Percentiles rank a stretch among this genome's conserved stretches.
Evolutionary conservation across 1,140 invertebrate species (phyloP).

Genomic region (Oryzaephilus surinamensis): DNA sequence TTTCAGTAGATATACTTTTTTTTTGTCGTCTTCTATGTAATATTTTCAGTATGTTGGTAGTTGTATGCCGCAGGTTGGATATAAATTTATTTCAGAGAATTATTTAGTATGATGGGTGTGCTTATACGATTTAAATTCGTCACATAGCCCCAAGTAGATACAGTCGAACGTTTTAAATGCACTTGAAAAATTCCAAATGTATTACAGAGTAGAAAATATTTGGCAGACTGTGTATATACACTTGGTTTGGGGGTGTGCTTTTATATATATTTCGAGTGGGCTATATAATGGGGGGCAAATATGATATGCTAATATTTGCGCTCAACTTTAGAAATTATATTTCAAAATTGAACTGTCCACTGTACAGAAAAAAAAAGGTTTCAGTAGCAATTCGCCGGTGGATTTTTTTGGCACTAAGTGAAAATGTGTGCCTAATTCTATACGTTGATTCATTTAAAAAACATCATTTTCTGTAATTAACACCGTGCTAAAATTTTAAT

Average conservation of each 20-base stretch:
- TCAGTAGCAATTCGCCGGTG: too few species aligned
- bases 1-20: too few species aligned
- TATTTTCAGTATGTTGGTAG: too few species aligned
- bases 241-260: too few species aligned
- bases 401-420: too few species aligned
- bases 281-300: constrained; percentile 32
- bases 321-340: constrained; percentile 31
- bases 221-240: constrained; percentile 15
- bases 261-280: background rate
- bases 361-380: constrained; percentile 14
- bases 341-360: constrained; percentile 31
- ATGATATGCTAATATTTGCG: constrained; percentile 34
- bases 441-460: too few species aligned
- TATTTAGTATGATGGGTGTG: constrained; percentile 25
- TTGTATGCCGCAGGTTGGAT: too few species aligned
- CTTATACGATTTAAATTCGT: constrained; percentile 30
- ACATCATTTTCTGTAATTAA: too few species aligned
- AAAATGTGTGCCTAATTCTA: too few species aligned
- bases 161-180: constrained; percentile 21
- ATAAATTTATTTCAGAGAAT: constrained; percentile 27
- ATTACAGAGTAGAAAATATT: constrained; percentile 20
- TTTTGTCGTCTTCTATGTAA: too few species aligned
- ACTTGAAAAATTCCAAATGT: constrained; percentile 23
- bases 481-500: too few species aligned
- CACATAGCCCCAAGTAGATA: constrained; percentile 23